Evolutionary conservation across 2,113 vertebrate genomes (phyloP).

Genomic region (Gnathonemus echidnorhynchus): DNA sequence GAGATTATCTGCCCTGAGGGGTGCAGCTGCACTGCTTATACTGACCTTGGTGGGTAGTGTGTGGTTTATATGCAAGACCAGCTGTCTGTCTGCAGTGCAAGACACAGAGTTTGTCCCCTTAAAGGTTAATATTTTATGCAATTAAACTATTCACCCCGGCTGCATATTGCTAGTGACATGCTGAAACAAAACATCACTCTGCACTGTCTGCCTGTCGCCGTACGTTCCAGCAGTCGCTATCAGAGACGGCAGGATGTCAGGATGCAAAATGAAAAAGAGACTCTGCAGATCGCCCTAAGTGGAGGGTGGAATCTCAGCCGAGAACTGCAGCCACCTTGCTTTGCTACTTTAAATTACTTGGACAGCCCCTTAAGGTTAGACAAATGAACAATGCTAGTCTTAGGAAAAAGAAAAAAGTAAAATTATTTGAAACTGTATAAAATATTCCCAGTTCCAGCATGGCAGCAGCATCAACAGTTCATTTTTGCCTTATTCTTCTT

Average conservation of each 20-base stretch:
- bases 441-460: neutral
- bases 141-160: neutral
- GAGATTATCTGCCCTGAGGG: neutral
- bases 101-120: neutral
- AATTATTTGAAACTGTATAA: neutral
- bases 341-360: neutral
- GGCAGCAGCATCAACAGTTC: conserved; percentile 3
- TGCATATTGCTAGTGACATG: neutral
- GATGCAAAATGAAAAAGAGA: neutral
- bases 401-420: neutral
- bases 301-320: neutral
- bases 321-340: neutral
- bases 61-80: neutral
- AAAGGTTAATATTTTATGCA: neutral
- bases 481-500: neutral
- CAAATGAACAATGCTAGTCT: neutral
- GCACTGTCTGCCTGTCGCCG: neutral
- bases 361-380: neutral
- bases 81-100: neutral
- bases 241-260: neutral
- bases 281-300: neutral
- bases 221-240: neutral
- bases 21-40: neutral
- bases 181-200: neutral
- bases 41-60: neutral